These are phyloP conservation scores for Priocnemis perturbator DNA, from an alignment of 2,888 invertebrate species.

Conservation along the genomic window DNA sequence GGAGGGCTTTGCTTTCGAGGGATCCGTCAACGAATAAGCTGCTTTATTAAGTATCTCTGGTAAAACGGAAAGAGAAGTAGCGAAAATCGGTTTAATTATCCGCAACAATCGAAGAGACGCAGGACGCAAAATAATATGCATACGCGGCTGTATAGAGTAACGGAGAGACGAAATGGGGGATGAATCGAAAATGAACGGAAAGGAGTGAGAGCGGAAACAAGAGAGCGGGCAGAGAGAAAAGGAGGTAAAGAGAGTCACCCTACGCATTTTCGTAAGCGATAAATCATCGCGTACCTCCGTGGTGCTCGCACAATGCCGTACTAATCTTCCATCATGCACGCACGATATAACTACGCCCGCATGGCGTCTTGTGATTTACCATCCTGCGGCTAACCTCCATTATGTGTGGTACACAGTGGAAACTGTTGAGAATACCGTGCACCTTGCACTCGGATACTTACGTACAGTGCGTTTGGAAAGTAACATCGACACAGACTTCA, in stretches of 20 bases:
- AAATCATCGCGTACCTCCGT: constrained; percentile 71
- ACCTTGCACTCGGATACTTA: constrained; percentile 66
- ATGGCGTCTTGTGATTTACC: constrained; percentile 74
- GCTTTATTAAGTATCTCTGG: too few relatives aligned
- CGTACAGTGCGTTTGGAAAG: constrained; percentile 54
- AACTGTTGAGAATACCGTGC: constrained; percentile 71
- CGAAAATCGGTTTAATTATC: too few relatives aligned
- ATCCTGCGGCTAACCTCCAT: constrained; percentile 74
- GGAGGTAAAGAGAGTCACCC: constrained; percentile 34
- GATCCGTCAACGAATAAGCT: too few relatives aligned
- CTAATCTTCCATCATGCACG: constrained; percentile 74
- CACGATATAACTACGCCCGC: constrained; percentile 74
- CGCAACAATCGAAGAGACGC: too few relatives aligned
- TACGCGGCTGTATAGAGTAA: neutral
- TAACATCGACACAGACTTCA: constrained; percentile 10
- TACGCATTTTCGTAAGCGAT: constrained; percentile 61
- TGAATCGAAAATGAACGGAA: neutral
- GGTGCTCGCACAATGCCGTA: constrained; percentile 73
- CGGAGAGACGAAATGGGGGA: neutral
- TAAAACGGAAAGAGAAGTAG: too few relatives aligned
- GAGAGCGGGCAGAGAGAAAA: neutral
- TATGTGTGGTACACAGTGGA: constrained; percentile 72
- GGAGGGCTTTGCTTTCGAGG: too few relatives aligned
- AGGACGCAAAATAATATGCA: too few relatives aligned
- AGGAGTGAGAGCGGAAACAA: neutral